Conservation (phyloP, 2,797 vertebrate genomes). For the Notolabrus celidotus region DNA sequence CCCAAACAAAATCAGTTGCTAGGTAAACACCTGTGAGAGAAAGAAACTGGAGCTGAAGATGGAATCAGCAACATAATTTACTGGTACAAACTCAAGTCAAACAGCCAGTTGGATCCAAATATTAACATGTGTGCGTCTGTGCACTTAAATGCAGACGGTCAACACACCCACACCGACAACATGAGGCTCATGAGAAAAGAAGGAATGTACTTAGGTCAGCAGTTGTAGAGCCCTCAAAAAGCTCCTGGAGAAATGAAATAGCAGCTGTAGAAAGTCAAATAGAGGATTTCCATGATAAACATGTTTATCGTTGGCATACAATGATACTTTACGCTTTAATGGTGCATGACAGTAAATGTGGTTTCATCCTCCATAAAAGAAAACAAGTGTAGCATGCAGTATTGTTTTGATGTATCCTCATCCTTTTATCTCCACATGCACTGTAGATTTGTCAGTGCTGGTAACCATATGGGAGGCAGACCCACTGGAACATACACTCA, state of each 20-base stretch:
- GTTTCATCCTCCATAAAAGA: slow-evolving; percentile 35
- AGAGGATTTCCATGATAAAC: background rate
- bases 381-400: slow-evolving; percentile 21
- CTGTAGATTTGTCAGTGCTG: slow-evolving; percentile 35
- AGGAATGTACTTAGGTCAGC: slow-evolving; percentile 54
- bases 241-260: slow-evolving; percentile 12
- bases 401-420: slow-evolving; percentile 8
- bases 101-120: slow-evolving; percentile 51
- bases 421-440: slow-evolving; percentile 23
- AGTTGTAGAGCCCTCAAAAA: slow-evolving; percentile 25
- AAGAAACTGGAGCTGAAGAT: slow-evolving; percentile 41
- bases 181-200: slow-evolving; percentile 51
- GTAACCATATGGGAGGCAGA: slow-evolving; percentile 65
- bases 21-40: slow-evolving; percentile 51
- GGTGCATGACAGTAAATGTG: slow-evolving; percentile 15
- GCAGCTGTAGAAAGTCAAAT: slow-evolving; percentile 1
- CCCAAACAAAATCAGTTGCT: slow-evolving; percentile 69
- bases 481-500: slow-evolving; percentile 29
- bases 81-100: slow-evolving; percentile 27
- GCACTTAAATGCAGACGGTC: slow-evolving; percentile 46
- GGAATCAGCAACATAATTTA: slow-evolving; percentile 64
- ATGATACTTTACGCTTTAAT: slow-evolving; percentile 21
- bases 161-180: slow-evolving; percentile 45
- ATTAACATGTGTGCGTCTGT: slow-evolving; percentile 7
- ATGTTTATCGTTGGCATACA: slow-evolving; percentile 15